Percentiles rank a stretch among this genome's conserved stretches.
Evolutionary conservation across 2,888 invertebrate genomes (phyloP).

Genomic region (Chrysina gloriosa): DNA sequence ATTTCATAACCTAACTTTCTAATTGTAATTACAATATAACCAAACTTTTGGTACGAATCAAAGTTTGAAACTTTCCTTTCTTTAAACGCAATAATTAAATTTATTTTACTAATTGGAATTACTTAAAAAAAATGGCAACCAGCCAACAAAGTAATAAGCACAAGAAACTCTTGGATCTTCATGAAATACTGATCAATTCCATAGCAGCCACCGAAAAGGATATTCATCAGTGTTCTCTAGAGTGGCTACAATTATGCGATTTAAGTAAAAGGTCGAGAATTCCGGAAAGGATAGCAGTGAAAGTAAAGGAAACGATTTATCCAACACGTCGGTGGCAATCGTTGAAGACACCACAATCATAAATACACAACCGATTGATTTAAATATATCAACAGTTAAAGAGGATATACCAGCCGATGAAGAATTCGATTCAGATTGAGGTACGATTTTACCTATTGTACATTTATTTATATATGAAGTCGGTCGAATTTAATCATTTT

Average conservation of each 20-base stretch:
- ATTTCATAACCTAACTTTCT: no score
- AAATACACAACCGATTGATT: conserved; percentile 33
- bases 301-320: not conserved
- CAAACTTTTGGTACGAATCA: no score
- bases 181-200: conserved; percentile 20
- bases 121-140: not conserved
- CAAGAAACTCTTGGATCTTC: conserved; percentile 16
- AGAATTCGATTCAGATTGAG: conserved; percentile 41
- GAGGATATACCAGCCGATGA: not conserved
- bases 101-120: no score
- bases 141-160: conserved; percentile 1
- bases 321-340: not conserved
- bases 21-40: no score
- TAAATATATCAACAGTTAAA: conserved; percentile 19
- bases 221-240: conserved; percentile 36
- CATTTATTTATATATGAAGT: no score
- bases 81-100: no score
- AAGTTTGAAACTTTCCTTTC: no score
- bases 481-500: no score
- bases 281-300: not conserved
- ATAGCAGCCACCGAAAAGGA: conserved; percentile 31
- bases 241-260: conserved; percentile 42
- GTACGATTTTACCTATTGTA: no score
- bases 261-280: conserved; percentile 32
- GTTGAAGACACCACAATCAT: conserved; percentile 25